A percentile compares a stretch with the other conserved stretches of the same genome.
phyloP scores from a whole-genome alignment of 2,888 invertebrate genomes.

The Dolichopus griseipennis region DNA sequence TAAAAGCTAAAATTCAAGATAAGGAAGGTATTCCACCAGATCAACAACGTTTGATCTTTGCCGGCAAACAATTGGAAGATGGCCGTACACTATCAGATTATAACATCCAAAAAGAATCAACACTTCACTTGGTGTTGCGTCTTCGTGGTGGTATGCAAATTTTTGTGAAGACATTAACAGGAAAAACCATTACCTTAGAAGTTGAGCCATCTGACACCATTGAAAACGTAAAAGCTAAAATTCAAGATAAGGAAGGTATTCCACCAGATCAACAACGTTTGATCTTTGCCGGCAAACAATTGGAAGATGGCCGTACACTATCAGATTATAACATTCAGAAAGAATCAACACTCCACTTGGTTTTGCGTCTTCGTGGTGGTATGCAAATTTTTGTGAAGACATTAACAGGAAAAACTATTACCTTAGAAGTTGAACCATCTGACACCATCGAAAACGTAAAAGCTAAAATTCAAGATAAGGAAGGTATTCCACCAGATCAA shows the following conservation, averaged over 20 bases:
- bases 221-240: slow-evolving; percentile 19
- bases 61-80: slow-evolving; percentile 18
- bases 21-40: slow-evolving; percentile 20
- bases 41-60: slow-evolving; percentile 20
- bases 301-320: slow-evolving; percentile 18
- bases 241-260: slow-evolving; percentile 19
- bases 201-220: slow-evolving; percentile 19
- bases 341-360: slow-evolving; percentile 19
- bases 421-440: slow-evolving; percentile 18
- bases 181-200: slow-evolving; percentile 18
- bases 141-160: slow-evolving; percentile 19
- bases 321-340: slow-evolving; percentile 20
- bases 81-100: slow-evolving; percentile 19
- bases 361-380: slow-evolving; percentile 19
- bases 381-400: slow-evolving; percentile 20
- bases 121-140: slow-evolving; percentile 18
- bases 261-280: slow-evolving; percentile 20
- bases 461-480: slow-evolving; percentile 19
- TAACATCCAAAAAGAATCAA: slow-evolving; percentile 19
- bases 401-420: slow-evolving; percentile 18
- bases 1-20: slow-evolving; percentile 19
- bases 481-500: slow-evolving; percentile 19
- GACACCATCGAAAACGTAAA: slow-evolving; percentile 19
- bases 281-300: slow-evolving; percentile 18
- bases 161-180: slow-evolving; percentile 19